Evolutionary conservation across 2,113 vertebrate genomes (phyloP).

Genomic region (Tetraodon nigroviridis): DNA sequence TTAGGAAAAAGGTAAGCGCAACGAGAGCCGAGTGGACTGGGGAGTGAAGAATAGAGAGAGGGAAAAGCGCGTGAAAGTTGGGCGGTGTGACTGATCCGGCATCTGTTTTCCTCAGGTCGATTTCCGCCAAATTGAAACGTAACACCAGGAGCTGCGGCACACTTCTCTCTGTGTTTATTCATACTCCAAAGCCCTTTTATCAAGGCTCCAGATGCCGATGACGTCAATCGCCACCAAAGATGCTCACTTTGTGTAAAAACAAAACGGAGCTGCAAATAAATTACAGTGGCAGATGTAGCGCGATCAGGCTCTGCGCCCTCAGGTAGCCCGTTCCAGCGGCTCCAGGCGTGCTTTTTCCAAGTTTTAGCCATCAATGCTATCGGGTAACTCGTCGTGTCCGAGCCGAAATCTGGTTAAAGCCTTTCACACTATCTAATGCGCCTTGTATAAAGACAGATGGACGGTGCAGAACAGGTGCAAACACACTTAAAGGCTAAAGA

Average conservation of each 20-base stretch:
- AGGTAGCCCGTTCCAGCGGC: background rate
- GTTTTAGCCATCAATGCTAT: constrained; percentile 45
- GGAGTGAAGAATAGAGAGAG: constrained; percentile 24
- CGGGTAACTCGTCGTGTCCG: constrained; percentile 32
- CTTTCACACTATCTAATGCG: constrained; percentile 29
- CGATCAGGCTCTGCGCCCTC: background rate
- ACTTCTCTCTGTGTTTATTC: constrained; percentile 26
- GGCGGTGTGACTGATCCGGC: constrained; percentile 72
- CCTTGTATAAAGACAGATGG: constrained; percentile 62
- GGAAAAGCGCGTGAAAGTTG: constrained; percentile 30
- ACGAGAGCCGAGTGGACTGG: constrained; percentile 3
- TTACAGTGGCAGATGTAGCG: background rate
- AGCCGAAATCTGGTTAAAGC: constrained; percentile 45
- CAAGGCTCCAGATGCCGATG: constrained; percentile 25
- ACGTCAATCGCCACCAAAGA: background rate
- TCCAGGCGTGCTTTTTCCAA: constrained; percentile 13
- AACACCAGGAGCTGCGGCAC: constrained; percentile 52
- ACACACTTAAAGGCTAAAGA: constrained; percentile 39
- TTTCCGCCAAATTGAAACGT: constrained; percentile 66
- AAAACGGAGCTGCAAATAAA: background rate
- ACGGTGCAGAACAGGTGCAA: constrained; percentile 55
- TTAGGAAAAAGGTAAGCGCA: constrained; percentile 16
- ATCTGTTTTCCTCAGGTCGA: constrained; percentile 72
- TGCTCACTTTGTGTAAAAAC: background rate
- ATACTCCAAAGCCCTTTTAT: constrained; percentile 50